Evolutionary conservation across 2,113 vertebrate species (phyloP).

Genomic region (Chaetops frenatus): DNA sequence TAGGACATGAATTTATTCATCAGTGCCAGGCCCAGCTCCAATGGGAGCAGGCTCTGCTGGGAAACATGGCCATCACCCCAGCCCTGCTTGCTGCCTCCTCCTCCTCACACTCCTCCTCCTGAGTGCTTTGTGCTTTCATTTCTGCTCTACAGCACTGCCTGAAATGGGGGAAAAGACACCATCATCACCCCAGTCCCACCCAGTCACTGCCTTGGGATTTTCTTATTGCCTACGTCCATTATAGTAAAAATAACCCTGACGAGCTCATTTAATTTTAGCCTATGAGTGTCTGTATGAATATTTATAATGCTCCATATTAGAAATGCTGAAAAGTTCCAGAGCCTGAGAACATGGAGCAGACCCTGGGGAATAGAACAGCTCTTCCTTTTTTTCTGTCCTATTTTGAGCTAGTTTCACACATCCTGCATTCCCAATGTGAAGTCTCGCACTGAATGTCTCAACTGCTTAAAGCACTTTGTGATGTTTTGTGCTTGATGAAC

Average conservation of each 20-base stretch:
- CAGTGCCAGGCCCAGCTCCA: fast-evolving
- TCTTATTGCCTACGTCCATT: not conserved
- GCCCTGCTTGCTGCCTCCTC: not conserved
- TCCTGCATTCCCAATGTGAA: not conserved
- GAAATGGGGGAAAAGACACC: not conserved
- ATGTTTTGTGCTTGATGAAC: not conserved
- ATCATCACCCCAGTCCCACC: fast-evolving
- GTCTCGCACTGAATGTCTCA: constrained; percentile 26
- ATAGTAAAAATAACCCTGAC: not conserved
- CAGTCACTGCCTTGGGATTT: not conserved
- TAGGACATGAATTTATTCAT: fast-evolving
- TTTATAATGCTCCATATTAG: constrained; percentile 26
- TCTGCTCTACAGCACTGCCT: not conserved
- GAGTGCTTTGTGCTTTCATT: not conserved
- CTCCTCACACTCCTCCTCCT: fast-evolving
- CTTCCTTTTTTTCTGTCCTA: not conserved
- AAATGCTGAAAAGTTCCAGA: constrained; percentile 15
- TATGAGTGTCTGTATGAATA: constrained; percentile 45
- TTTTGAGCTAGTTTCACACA: constrained; percentile 28
- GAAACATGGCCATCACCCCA: fast-evolving
- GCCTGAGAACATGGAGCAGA: not conserved
- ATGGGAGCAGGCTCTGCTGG: fast-evolving
- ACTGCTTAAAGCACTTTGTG: not conserved
- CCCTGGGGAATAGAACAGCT: not conserved
- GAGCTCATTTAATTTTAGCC: constrained; percentile 33